Base-by-base conservation (phyloP, 2,113 vertebrate genomes). In the Girardinichthys multiradiatus region DNA sequence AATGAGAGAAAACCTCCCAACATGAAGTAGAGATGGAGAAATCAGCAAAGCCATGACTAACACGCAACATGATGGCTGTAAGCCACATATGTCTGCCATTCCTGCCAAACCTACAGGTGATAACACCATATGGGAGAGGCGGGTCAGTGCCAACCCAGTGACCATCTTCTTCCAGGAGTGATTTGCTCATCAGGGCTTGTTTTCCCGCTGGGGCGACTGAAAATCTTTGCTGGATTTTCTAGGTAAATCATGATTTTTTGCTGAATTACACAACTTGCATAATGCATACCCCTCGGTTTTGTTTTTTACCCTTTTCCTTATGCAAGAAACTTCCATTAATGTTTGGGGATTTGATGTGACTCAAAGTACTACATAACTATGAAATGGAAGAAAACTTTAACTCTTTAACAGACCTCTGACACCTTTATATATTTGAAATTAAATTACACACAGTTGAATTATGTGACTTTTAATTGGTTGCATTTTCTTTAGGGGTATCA, bases 21-120 rank as follows among this genome's bases (percentile, higher is more conserved):
- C 4, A 21, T 59, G 19, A 39, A 59, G 9, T 51, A 68, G 79
- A 77, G 45, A 64, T 30, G 48, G 64, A 58, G 72, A 62, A 66
- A 64, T 48, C 71, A 75, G 74, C 76, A 83, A 80, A 83, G 70
- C 71, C 74, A 67, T 74, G 75, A 77, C 81, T 73, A 83, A 80
- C 64, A 84, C 45, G 27, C 80, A 77, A 79, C 77, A 76, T 30
- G 83, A 77, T 65, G 80, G 82, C 86, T 86, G 75, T 72, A 29
- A 1, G 10, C 58, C 81, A 92, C 93, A 92, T 94, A 94, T 94
- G 93, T 85, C 86, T 71, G 19, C 63, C 58, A 70, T 79, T 48
- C 31, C 66, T 91, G 93, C 92, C 93, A 86, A 91, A 90, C 80
- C 85, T 87, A 89, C 91, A 94, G 94, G 93, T 93, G 93, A 93